Conservation (phyloP, 2,797 vertebrate species). For the Fringilla coelebs region DNA sequence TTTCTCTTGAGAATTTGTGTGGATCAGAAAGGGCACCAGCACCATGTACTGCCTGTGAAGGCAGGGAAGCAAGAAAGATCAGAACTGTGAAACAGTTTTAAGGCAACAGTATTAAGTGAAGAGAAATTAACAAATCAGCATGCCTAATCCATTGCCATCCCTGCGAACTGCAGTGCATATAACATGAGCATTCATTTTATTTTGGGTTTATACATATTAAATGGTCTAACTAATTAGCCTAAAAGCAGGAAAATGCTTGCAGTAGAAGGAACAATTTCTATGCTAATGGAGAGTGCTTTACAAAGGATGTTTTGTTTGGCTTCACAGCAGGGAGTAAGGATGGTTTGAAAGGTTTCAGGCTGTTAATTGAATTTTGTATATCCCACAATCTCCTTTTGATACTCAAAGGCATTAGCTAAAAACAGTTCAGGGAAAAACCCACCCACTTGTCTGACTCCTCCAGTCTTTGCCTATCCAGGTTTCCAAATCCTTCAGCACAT, state of each 20-base stretch:
- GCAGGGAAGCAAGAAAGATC: neutral
- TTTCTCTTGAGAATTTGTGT: conserved; percentile 10
- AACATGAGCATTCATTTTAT: neutral
- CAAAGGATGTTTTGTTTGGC: conserved; percentile 36
- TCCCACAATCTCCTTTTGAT: neutral
- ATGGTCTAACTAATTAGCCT: neutral
- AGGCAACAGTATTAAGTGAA: neutral
- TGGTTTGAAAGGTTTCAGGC: conserved; percentile 8
- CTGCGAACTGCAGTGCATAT: neutral
- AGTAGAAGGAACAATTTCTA: conserved; percentile 22
- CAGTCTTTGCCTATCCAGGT: neutral
- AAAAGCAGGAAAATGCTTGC: neutral
- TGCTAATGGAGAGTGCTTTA: neutral
- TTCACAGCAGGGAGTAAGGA: neutral
- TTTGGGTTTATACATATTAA: conserved; percentile 2
- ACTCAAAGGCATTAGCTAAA: neutral
- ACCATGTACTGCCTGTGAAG: conserved; percentile 71
- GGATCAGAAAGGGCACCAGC: conserved; percentile 24
- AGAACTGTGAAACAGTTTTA: neutral
- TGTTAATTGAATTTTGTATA: conserved; percentile 41
- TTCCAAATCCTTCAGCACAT: neutral
- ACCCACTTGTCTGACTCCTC: neutral
- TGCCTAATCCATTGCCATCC: neutral
- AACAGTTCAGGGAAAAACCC: neutral
- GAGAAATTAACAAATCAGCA: neutral